These are phyloP conservation scores for Oxystoma pomonae DNA, from an alignment of 2,888 invertebrate genomes.

Conservation along the genomic window DNA sequence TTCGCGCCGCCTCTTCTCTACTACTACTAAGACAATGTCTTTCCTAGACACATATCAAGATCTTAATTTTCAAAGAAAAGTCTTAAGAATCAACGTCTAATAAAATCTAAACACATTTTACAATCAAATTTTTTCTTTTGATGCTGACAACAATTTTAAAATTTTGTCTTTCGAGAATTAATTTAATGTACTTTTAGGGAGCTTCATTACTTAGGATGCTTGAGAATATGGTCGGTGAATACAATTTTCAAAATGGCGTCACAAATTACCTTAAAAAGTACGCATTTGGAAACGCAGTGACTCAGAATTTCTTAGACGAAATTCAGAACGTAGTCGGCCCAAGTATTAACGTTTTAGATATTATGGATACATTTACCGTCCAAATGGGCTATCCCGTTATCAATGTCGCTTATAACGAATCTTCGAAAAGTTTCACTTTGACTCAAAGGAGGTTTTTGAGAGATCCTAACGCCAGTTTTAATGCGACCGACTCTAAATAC, in stretches of 20 bases:
- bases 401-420: slow-evolving; percentile 50
- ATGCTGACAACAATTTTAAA: no score
- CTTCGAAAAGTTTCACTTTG: slow-evolving; percentile 52
- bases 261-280: slow-evolving; percentile 68
- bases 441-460: slow-evolving; percentile 73
- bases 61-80: no score
- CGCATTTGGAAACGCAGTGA: slow-evolving; percentile 72
- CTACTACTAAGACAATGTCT: no score
- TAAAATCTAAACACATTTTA: no score
- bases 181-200: slow-evolving; percentile 55
- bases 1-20: no score
- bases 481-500: slow-evolving; percentile 48
- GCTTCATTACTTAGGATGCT: slow-evolving; percentile 85
- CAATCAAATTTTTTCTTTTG: no score
- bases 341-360: slow-evolving; percentile 39
- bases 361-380: slow-evolving; percentile 84
- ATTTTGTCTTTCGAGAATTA: not conserved
- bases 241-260: slow-evolving; percentile 68
- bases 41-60: no score
- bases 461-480: slow-evolving; percentile 58
- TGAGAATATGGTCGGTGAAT: slow-evolving; percentile 71
- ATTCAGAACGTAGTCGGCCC: slow-evolving; percentile 52
- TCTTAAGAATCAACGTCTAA: no score
- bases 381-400: slow-evolving; percentile 87
- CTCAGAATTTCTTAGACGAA: slow-evolving; percentile 69